Evolutionary conservation across 2,113 vertebrate genomes (phyloP).

Genomic region (Apodemus sylvaticus): DNA sequence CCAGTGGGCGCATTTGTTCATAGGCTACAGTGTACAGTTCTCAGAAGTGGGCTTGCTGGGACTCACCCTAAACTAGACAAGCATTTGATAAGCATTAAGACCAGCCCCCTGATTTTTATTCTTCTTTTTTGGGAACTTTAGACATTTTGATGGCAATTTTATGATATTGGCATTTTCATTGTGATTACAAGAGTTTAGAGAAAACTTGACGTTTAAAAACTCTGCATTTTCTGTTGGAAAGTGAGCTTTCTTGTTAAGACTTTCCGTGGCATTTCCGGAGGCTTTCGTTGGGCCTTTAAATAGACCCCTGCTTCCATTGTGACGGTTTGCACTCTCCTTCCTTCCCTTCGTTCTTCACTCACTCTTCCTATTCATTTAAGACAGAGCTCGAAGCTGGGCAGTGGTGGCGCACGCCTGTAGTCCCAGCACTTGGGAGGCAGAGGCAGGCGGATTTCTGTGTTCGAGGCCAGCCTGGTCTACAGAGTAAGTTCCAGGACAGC

Average conservation of each 20-base stretch:
- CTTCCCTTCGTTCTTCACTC: neutral
- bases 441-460: no score
- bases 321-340: neutral
- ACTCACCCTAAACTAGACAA: neutral
- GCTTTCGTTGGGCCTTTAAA: conserved; percentile 44
- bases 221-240: conserved; percentile 32
- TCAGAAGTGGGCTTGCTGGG: neutral
- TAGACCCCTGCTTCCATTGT: conserved; percentile 30
- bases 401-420: no score
- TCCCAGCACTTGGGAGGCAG: no score
- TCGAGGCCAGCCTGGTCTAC: no score
- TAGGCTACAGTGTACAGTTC: neutral
- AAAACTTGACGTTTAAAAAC: neutral
- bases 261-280: conserved; percentile 31
- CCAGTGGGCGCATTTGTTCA: neutral
- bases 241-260: neutral
- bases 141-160: neutral
- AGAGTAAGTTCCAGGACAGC: no score
- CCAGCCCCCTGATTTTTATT: neutral
- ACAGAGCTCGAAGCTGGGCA: neutral
- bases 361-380: neutral
- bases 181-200: neutral
- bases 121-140: conserved; percentile 18
- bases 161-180: conserved; percentile 1
- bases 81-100: conserved; percentile 6